Conservation (phyloP, 2,113 vertebrate species). For the Ondatra zibethicus region DNA sequence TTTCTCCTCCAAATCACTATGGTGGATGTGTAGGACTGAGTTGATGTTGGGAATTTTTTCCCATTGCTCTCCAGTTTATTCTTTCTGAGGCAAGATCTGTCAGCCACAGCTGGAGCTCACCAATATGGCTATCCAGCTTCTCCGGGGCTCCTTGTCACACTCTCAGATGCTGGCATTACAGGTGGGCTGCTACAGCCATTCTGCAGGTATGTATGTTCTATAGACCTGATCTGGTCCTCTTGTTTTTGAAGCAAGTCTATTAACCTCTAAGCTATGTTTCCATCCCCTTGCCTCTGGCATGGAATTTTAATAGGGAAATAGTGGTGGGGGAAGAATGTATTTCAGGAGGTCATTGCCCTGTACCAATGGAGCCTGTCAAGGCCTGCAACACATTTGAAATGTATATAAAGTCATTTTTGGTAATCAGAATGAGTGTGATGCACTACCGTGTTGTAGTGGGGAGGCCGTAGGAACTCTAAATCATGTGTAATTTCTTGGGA, state of each 20-base stretch:
- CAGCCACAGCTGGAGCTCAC: not conserved
- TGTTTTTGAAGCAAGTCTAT: not conserved
- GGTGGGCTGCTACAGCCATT: no score
- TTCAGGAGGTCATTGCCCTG: not conserved
- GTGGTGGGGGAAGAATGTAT: not conserved
- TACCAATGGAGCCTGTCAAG: not conserved
- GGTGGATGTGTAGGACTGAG: not conserved
- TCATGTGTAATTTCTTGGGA: not conserved
- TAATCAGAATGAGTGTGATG: not conserved
- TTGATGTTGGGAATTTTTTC: not conserved
- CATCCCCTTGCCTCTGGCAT: not conserved
- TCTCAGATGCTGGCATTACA: not conserved
- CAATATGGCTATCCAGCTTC: not conserved
- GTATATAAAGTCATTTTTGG: not conserved
- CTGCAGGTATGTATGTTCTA: not conserved
- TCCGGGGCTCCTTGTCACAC: not conserved
- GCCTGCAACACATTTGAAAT: constrained; percentile 4
- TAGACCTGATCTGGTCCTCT: no score
- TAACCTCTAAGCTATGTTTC: not conserved
- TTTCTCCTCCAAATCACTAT: not conserved
- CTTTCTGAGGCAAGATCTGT: not conserved
- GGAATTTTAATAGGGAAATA: not conserved
- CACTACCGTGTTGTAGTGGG: not conserved
- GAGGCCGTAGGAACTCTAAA: not conserved
- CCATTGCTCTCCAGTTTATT: not conserved